Base-by-base conservation (phyloP, 2,113 vertebrate genomes). In the Chinchilla lanigera region DNA sequence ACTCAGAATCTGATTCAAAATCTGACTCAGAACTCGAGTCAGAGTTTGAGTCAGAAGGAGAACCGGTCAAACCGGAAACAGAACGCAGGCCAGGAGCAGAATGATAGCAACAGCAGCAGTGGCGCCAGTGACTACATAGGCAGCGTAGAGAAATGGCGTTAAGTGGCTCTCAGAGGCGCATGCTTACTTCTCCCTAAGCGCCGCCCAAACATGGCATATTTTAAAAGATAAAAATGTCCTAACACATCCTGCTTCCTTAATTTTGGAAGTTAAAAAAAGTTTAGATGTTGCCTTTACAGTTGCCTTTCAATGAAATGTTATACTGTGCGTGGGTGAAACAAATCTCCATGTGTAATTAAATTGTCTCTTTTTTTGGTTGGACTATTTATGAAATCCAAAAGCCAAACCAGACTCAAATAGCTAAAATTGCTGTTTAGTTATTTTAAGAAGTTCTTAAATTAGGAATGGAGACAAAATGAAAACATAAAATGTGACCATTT, bases 131-230 rank as follows among this genome's bases (percentile, higher is more conserved):
- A 99, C 98, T 99, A 99, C 97, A 96, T 98, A 33, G 99, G 99
- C 97, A 99, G 99, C 9, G 99, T 99, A 90, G 99, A 99, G 97
- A 99, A 99, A 96, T 99, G 99, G 99, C 99, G 99, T 92, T 99
- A 99, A 98, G 75, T 17, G 86, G 73, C 78, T 73, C 80, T n/a
- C 22, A 24, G 61, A 20, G 52, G 81, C 77, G 67, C 96, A 61
- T 89, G 54, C 47, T 22, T n/a, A 11, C 96, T 56, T 58, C 20
- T 93, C 87, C 0, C 89, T 71, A 85, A 80, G 86, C 30, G 19
- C 84, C 69, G 84, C 77, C 24, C 12, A 26, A 91, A 80, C 17
- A 96, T 92, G 63, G 54, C 96, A 19, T 54, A 75, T 56, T 6
- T 9, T 84, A 97, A 96, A 87, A 1, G 4, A 38, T 41, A 11